Base-by-base conservation (phyloP, 2,797 vertebrate species). In the Pangasius mekongensis region DNA sequence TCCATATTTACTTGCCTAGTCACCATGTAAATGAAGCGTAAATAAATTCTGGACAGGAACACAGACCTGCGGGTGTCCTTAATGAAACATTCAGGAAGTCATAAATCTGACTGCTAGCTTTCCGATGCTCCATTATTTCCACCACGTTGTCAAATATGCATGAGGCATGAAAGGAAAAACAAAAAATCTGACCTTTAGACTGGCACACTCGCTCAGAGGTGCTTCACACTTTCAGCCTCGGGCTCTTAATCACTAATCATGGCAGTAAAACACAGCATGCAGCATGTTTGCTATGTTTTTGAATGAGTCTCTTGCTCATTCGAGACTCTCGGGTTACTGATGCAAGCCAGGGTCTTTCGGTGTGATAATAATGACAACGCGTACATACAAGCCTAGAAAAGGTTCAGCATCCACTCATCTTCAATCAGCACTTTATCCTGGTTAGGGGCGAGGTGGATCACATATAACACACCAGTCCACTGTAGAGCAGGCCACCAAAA, bases 121-220 rank as follows among this genome's bases (percentile, higher is more conserved):
- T 62, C 24, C 20, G 71, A 64, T 24, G 58, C n/a, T 0, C n/a
- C 10, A 22, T 62, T 33, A 60, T 33, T 43, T 49, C 18, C 64
- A 3, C 9, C 58, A 6, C 10, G 27, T 64, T 76, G 85, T 77
- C 73, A 77, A 86, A 76, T 77, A 86, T 64, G 71, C 39, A 86
- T 36, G 58, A 77, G 73, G 73, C n/a, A 10, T 4, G 39, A 86
- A 77, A 60, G 56, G 36, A 30, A 77, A 64, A 87, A 36, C 30
- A 39, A 30, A 78, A 39, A 49, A 8, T 18, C 33, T 60, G 84
- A 89, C 87, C 87, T 86, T 86, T 82, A 74, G 66, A 86, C 54
- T 7, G 20, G 49, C 58, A 60, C 13, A 11, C 54, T 76, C 33
- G 69, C 84, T 47, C 27, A 1, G 33, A 47, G 3, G 33, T 73